Evolutionary conservation across 2,888 invertebrate species (phyloP), one percentile per base, ranked within the genome.

Genomic region (Eumerus sabulonum): DNA sequence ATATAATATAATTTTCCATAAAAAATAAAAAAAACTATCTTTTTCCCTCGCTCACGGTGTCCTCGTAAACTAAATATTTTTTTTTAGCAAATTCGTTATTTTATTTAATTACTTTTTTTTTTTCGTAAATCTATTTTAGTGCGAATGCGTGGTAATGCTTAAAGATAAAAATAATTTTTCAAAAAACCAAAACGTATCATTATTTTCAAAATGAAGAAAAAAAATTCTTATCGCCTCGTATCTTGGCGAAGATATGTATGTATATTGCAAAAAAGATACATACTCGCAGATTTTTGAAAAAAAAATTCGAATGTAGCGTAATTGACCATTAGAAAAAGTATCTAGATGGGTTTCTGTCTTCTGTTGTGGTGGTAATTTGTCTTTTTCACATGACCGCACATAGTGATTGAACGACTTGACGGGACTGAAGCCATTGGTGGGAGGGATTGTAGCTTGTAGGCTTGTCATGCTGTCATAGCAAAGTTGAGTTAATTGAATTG

Each of bases 61-160:
- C 13, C 27, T 14, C 35, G 17, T 16, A 42, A 16, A n/a, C 13
- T 1, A 63, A 42, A 36, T 64, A 36, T 53, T 53, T 66, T 73
- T 38, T 38, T 54, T 60, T 57, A n/a, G n/a, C n/a, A n/a, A 27
- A 27, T 44, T 44, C 40, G 40, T 57, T 63, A 64, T 63, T 38
- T 59, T 35, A 48, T 51, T 63, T 57, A 67, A 59, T 4, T 50
- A 45, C 17, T 45, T 62, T 62, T 63, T 50, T 27, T 27, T 27
- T 62, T 63, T 50, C 7, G 2, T 27, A 44, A 66, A 54, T 16
- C 76, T 77, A 77, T 77, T 76, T 77, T 19, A 12, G 67, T 67
- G 1, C 42, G 50, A 62, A 27, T 62, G 62, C 7, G 62, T 62
- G 53, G 62, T 62, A 48, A 62, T 62, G 47, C 54, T 54, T 27